Percentiles rank a stretch among this genome's conserved stretches.
Evolutionary conservation across 2,797 vertebrate species (phyloP).

Genomic region (Aldrovandia affinis): DNA sequence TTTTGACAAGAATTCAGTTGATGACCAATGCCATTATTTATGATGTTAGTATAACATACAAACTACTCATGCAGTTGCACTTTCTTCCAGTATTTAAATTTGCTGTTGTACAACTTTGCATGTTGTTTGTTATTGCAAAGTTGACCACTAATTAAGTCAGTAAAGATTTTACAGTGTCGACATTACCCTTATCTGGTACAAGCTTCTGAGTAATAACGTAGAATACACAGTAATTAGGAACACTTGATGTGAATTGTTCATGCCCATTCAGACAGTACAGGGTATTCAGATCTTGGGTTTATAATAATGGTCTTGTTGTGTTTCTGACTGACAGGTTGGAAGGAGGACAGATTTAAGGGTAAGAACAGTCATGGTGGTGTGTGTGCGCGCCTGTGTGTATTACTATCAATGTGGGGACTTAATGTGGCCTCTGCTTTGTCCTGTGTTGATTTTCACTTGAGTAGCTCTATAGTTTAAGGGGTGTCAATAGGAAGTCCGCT

Average conservation of each 20-base stretch:
- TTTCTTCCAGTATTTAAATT: neutral
- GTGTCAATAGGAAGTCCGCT: neutral
- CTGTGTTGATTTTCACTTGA: conserved; percentile 16
- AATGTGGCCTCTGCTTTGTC: conserved; percentile 1
- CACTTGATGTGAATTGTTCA: neutral
- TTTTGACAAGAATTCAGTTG: neutral
- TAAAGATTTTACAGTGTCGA: neutral
- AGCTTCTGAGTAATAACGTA: neutral
- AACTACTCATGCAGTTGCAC: no score
- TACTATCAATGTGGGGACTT: conserved; percentile 17
- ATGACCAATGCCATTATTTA: neutral
- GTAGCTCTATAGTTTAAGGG: neutral
- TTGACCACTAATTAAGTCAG: neutral
- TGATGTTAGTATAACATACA: neutral
- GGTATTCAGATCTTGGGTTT: neutral
- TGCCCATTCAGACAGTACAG: neutral
- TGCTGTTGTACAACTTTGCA: neutral
- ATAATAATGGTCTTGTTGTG: conserved; percentile 41
- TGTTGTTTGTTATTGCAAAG: neutral
- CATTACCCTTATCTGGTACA: neutral
- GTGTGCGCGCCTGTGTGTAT: conserved; percentile 24
- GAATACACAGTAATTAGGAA: neutral
- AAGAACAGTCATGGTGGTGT: conserved; percentile 45
- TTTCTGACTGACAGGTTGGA: conserved; percentile 61
- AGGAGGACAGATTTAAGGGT: conserved; percentile 63